These are phyloP conservation scores for Fregetta grallaria DNA, from an alignment of 2,113 vertebrate species.

Conservation along the genomic window DNA sequence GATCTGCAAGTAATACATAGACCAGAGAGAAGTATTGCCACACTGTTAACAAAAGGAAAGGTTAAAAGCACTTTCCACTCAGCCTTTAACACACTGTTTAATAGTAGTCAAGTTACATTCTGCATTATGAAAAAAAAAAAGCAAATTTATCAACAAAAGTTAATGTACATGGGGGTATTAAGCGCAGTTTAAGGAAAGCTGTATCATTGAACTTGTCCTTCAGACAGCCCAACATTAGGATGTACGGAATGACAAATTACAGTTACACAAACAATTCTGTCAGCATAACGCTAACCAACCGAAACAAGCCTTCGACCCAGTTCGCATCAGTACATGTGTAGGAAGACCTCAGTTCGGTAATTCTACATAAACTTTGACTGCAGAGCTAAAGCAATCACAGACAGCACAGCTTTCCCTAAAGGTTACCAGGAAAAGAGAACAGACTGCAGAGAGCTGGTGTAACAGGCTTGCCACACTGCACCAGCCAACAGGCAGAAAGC, in stretches of 20 bases:
- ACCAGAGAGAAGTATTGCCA: not conserved
- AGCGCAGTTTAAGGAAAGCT: not conserved
- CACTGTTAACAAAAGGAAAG: not conserved
- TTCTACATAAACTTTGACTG: not conserved
- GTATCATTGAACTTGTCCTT: not conserved
- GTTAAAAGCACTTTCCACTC: not conserved
- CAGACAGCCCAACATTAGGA: not conserved
- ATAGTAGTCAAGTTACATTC: not conserved
- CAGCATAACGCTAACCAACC: not conserved
- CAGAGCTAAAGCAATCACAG: not conserved
- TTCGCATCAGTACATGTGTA: fast-evolving
- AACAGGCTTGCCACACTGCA: not conserved
- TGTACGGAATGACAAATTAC: not conserved
- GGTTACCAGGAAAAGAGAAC: not conserved
- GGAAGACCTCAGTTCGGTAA: not conserved
- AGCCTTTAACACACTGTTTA: not conserved
- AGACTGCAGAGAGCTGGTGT: not conserved
- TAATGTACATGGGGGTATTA: not conserved
- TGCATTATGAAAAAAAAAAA: not conserved
- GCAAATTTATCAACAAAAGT: not conserved
- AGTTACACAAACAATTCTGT: not conserved
- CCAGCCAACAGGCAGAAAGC: not conserved
- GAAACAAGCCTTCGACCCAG: not conserved
- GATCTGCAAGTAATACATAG: not conserved
- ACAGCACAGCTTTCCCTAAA: not conserved